Evolutionary conservation across 2,797 vertebrate genomes (phyloP), one percentile per base, ranked within the genome.

Genomic region (Lycodopsis pacificus): DNA sequence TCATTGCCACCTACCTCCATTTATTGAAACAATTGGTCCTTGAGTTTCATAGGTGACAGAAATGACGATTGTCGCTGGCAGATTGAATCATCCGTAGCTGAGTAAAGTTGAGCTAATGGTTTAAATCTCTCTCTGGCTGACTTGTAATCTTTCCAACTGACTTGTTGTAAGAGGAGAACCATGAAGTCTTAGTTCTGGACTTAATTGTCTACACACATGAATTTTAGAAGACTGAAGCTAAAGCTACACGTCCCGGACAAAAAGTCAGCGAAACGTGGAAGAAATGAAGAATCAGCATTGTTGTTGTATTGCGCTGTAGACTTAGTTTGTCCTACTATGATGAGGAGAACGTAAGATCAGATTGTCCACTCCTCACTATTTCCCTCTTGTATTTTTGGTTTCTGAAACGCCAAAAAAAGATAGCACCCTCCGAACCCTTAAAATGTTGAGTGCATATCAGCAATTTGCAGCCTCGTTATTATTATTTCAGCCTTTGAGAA

Each of bases 401-500:
- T 59, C 27, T 36, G 2, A 75, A 51, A 42, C 19, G 12, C 7
- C 5, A 44, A 12, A 17, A 40, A 17, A 48, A 46, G 5, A 32
- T 3, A 7, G 7, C 19, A 63, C 65, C 15, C 14, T 57, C 10
- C 38, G 48, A 27, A 30, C 19, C 11, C 13, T 25, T 49, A 13
- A 42, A 14, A 53, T 25, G 22, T 11, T 0, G 4, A 14, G 7
- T 38, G 49, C 42, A 25, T 25, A 56, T 13, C 17, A 27, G 58
- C 51, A 10, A 36, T 65, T 61, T 61, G 3, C 32, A 42, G 58
- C 30, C 12, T 53, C 44, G 46, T 15, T 17, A n/a, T 65, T 44
- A 36, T 70, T 72, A 30, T 30, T 30, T 34, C 25, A 62, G 27
- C 22, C 30, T 53, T 59, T 71, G 56, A 54, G 46, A 40, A 3